These are phyloP conservation scores for Diachasmimorpha longicaudata DNA, from an alignment of 1,140 invertebrate genomes.

Conservation along the genomic window DNA sequence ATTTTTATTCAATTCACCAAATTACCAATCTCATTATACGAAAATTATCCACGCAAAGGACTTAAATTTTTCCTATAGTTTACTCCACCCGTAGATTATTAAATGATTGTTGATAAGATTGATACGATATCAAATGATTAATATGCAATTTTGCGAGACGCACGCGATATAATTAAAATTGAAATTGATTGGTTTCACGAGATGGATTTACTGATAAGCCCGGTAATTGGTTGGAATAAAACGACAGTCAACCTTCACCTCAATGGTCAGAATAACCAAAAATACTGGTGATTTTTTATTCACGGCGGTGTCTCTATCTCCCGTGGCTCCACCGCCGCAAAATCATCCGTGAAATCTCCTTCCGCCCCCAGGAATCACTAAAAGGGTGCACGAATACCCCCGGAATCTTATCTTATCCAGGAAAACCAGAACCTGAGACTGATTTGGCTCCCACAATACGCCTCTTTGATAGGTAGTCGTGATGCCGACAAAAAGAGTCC, in stretches of 20 bases:
- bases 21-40: too few relatives aligned
- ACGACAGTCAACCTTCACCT: neutral
- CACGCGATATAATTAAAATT: neutral
- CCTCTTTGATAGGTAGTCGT: neutral
- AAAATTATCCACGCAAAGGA: too few relatives aligned
- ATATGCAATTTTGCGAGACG: neutral
- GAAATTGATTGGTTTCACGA: neutral
- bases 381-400: neutral
- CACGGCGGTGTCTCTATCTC: neutral
- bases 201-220: neutral
- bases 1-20: too few relatives aligned
- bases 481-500: neutral
- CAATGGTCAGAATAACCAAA: neutral
- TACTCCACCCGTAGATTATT: neutral
- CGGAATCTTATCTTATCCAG: slow-evolving; percentile 11
- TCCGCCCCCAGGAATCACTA: neutral
- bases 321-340: neutral
- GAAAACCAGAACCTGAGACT: neutral
- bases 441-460: neutral
- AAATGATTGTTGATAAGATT: neutral
- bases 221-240: neutral
- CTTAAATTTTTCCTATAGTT: neutral
- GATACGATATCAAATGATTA: neutral
- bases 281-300: neutral
- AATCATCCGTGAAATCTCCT: neutral